Evolutionary conservation across 1,140 invertebrate species (phyloP).

Genomic region (Drosophila parvula): DNA sequence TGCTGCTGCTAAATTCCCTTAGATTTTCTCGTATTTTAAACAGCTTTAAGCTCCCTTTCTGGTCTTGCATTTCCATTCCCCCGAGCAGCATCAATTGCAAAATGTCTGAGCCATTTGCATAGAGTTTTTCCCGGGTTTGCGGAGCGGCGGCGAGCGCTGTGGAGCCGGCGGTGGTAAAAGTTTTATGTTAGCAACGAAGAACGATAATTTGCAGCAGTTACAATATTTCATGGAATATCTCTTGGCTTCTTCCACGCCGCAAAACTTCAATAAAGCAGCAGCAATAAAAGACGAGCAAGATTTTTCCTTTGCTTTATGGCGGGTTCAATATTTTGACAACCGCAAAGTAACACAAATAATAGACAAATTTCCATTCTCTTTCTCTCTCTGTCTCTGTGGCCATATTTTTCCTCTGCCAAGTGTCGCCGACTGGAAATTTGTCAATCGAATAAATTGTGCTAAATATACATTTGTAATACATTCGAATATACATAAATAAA

Average conservation of each 20-base stretch:
- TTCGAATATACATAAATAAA: conserved; percentile 41
- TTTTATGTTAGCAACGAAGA: conserved; percentile 67
- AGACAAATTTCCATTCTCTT: conserved; percentile 26
- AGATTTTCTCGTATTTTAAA: conserved; percentile 25
- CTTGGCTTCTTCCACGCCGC: conserved; percentile 35
- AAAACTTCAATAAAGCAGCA: conserved; percentile 58
- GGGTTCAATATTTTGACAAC: conserved; percentile 53
- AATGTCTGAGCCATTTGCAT: conserved; percentile 59
- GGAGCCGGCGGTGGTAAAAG: conserved; percentile 45
- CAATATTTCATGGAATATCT: conserved; percentile 64
- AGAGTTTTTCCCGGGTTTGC: conserved; percentile 36
- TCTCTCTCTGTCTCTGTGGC: conserved; percentile 4
- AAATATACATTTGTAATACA: conserved; percentile 36
- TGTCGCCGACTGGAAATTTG: conserved; percentile 50
- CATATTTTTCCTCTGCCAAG: conserved; percentile 49
- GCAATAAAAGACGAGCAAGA: conserved; percentile 50
- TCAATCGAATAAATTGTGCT: conserved; percentile 56
- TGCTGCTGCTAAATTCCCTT: neutral
- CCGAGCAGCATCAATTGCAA: conserved; percentile 54
- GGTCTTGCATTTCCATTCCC: conserved; percentile 40
- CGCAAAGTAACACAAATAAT: conserved; percentile 48
- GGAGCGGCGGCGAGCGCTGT: conserved; percentile 10
- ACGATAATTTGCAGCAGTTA: conserved; percentile 71
- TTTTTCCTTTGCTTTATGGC: conserved; percentile 42
- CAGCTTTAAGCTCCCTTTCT: conserved; percentile 32